These are phyloP conservation scores for Montipora capricornis DNA, from an alignment of 64 coral and sea anemone species.

Conservation along the genomic window DNA sequence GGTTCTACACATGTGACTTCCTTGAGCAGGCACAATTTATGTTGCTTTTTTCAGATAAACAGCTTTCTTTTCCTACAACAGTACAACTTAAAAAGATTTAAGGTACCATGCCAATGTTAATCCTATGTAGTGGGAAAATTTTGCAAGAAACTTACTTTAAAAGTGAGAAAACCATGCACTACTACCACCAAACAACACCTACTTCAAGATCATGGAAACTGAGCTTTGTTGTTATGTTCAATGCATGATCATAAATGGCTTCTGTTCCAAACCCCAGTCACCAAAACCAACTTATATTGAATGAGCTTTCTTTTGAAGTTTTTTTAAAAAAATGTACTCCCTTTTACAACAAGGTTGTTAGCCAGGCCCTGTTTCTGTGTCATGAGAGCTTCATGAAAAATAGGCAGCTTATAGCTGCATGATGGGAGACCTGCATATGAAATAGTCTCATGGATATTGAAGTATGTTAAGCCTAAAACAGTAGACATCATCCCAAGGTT, in stretches of 20 bases:
- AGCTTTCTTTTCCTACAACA: conserved; percentile 44
- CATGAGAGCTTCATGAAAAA: conserved; percentile 14
- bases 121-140: neutral
- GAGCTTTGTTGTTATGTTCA: conserved; percentile 1
- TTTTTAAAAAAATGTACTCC: neutral
- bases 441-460: neutral
- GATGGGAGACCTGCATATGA: neutral
- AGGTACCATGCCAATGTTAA: conserved; percentile 5
- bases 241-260: neutral
- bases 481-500: no score
- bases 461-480: no score
- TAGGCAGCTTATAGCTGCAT: neutral
- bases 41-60: conserved; percentile 37
- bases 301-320: neutral
- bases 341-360: neutral
- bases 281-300: conserved; percentile 15
- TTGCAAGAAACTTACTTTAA: conserved; percentile 10
- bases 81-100: conserved; percentile 3
- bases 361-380: neutral
- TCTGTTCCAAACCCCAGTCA: conserved; percentile 9
- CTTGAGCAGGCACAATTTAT: conserved; percentile 52
- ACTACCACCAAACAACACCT: conserved; percentile 1
- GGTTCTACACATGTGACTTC: conserved; percentile 33
- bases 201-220: neutral
- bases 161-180: neutral